Percentiles rank a stretch among this genome's conserved stretches.
Evolutionary conservation across 2,888 invertebrate species (phyloP).

Genomic region (Agrotis segetum): DNA sequence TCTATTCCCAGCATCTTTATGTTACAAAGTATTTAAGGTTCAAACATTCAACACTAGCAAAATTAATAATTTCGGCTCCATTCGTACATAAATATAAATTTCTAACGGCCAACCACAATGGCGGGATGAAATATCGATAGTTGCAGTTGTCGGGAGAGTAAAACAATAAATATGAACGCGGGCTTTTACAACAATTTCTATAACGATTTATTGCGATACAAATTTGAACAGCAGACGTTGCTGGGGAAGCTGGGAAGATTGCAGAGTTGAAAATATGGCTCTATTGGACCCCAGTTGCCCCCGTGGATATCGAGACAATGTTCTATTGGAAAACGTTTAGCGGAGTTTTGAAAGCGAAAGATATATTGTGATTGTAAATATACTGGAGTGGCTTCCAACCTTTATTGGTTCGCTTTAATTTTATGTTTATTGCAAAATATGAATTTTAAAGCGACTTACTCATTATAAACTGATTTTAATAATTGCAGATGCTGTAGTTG

Average conservation of each 20-base stretch:
- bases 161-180: conserved; percentile 71
- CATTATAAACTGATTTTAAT: not conserved
- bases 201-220: conserved; percentile 82
- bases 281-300: conserved; percentile 37
- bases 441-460: not conserved
- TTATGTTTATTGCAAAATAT: conserved; percentile 13
- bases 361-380: conserved; percentile 43
- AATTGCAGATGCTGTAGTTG: not conserved
- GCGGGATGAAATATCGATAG: conserved; percentile 66
- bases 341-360: conserved; percentile 38
- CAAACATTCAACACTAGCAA: conserved; percentile 23
- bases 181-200: conserved; percentile 72
- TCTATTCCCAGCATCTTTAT: not conserved
- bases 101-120: conserved; percentile 60
- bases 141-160: conserved; percentile 56
- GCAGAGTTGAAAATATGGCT: conserved; percentile 63
- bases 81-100: conserved; percentile 40
- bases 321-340: conserved; percentile 53
- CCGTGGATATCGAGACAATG: conserved; percentile 20
- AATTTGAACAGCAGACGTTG: conserved; percentile 76
- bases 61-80: conserved; percentile 46
- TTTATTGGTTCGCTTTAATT: not conserved
- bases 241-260: conserved; percentile 53
- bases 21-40: conserved; percentile 16
- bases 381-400: not conserved